Percentiles rank a stretch among this genome's conserved stretches.
phyloP scores from a whole-genome alignment of 2,113 vertebrate genomes.

The Oenanthe oenanthe region DNA sequence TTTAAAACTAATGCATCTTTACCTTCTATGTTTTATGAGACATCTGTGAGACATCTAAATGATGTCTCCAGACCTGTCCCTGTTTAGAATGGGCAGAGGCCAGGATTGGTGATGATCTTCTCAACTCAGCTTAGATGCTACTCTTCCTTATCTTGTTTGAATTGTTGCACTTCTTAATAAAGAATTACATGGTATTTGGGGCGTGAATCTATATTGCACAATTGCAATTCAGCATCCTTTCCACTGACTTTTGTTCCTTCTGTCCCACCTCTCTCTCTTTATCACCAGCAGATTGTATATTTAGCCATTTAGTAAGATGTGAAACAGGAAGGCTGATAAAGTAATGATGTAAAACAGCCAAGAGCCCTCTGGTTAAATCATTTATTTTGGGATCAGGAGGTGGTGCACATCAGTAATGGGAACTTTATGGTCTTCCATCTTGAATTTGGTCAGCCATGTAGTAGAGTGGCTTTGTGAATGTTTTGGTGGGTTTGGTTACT shows the following conservation, averaged over 20 bases:
- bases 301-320: background rate
- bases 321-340: background rate
- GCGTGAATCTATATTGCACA: accelerated
- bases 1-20: background rate
- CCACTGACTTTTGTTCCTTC: background rate
- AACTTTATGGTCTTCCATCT: background rate
- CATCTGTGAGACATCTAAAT: background rate
- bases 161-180: background rate
- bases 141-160: background rate
- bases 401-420: background rate
- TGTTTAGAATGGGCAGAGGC: background rate
- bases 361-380: background rate
- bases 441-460: background rate
- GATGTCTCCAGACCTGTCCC: background rate
- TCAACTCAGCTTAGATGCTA: background rate
- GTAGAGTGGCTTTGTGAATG: background rate
- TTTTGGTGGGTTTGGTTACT: background rate
- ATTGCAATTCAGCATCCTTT: background rate
- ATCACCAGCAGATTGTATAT: background rate
- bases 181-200: background rate
- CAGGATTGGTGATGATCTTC: background rate
- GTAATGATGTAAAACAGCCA: background rate
- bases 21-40: background rate
- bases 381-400: background rate
- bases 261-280: background rate